Base-by-base conservation (phyloP, 1,140 invertebrate genomes). In the Brachystomella parvula region DNA sequence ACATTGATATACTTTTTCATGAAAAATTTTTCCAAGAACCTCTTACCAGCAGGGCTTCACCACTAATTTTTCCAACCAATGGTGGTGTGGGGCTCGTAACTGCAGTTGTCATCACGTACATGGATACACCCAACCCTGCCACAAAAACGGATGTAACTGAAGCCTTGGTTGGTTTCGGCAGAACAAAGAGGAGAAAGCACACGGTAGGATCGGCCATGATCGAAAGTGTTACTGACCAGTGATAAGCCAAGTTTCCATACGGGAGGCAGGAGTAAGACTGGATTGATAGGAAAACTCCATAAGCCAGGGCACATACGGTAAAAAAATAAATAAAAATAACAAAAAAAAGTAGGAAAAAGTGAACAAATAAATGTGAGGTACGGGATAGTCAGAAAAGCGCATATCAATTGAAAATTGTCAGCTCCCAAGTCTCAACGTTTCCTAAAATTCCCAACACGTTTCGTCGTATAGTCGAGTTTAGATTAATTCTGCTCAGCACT, bases 181-280 rank as follows among this genome's bases (percentile, higher is more conserved):
- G 74, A 76, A 91, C 85, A 75, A 92, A 87, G 57, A 87, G 87
- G 30, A 89, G 72, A 71, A 90, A 86, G 78, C 91, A 93, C 26
- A 89, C 89, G 21, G 86, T 74, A 2, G 92, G 92, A 77, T 89
- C 90, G 32, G 90, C 88, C 78, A 94, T 89, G 17, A 85, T 85
- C n/a, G 86, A 83, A 31, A 95, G 77, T 1, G 87, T 88, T 17
- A 89, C 87, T 6, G 89, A 83, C 72, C 93, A 81, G 77, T 94
- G 91, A 79, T 93, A 95, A 0, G 87, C 84, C 12, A 81, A 75
- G 70, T 85, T 85, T 1, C 92, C 92, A 75, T 95, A 96, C 0
- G 92, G 91, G 61, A 92, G 79, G 77, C 88, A 89, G 0, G 92
- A 90, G 76, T 87, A 96, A 0, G 90, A 87, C 76, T 94, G 89